These are phyloP conservation scores for Glyptemys insculpta DNA, from an alignment of 2,797 vertebrate genomes.

Conservation along the genomic window DNA sequence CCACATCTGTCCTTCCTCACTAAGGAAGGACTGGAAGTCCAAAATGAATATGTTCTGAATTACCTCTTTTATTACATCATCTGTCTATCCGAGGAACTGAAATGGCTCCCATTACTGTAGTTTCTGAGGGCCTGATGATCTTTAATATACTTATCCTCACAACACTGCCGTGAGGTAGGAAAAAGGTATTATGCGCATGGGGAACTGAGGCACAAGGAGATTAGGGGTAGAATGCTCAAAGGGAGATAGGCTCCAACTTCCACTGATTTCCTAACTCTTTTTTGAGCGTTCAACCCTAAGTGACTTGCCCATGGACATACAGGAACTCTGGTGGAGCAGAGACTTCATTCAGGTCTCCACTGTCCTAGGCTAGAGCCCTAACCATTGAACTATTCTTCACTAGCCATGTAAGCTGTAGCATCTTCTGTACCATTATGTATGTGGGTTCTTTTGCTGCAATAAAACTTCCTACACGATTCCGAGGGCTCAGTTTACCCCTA, in stretches of 20 bases:
- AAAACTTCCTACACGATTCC: neutral
- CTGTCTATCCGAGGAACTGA: neutral
- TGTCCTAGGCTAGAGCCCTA: neutral
- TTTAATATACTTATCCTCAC: neutral
- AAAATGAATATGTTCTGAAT: conserved; percentile 15
- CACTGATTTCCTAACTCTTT: neutral
- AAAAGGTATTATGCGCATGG: neutral
- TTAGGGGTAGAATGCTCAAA: neutral
- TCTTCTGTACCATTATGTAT: neutral
- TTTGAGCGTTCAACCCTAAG: neutral
- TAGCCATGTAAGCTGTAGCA: fast-evolving
- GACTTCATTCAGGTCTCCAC: neutral
- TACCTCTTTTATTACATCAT: neutral
- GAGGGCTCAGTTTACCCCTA: neutral
- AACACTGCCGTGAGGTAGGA: neutral
- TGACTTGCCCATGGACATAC: too few relatives aligned
- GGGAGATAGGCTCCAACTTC: neutral
- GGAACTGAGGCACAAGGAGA: neutral
- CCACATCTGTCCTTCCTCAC: conserved; percentile 1
- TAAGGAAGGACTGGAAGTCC: conserved; percentile 40
- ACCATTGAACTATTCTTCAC: neutral
- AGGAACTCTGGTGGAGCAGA: too few relatives aligned
- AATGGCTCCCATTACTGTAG: neutral
- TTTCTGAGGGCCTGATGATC: neutral
- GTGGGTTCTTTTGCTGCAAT: too few relatives aligned